phyloP scores from a whole-genome alignment of 2,888 invertebrate genomes.

The Heliconius charithonia region DNA sequence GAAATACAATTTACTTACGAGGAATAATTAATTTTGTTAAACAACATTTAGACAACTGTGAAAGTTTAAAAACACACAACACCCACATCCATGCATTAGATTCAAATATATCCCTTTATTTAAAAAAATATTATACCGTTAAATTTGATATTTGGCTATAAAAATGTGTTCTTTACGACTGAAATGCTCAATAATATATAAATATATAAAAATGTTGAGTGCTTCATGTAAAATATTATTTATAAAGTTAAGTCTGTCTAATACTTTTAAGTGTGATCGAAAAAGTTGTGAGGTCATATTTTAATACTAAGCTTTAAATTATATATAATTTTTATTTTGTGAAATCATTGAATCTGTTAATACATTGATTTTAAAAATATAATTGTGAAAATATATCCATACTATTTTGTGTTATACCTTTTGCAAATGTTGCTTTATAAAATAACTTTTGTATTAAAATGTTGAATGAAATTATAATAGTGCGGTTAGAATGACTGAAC shows the following conservation, averaged over 20 bases:
- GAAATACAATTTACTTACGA: neutral
- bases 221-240: constrained; percentile 2
- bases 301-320: neutral
- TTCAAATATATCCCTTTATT: neutral
- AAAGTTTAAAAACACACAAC: neutral
- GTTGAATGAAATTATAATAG: neutral
- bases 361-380: neutral
- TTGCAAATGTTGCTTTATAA: neutral
- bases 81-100: neutral
- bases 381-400: neutral
- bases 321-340: constrained; percentile 3
- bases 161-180: neutral
- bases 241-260: neutral
- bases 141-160: neutral
- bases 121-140: neutral
- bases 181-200: constrained; percentile 14
- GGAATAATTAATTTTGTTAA: too few species aligned
- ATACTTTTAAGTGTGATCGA: neutral
- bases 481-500: too few species aligned
- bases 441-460: neutral
- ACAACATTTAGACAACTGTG: too few species aligned
- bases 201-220: neutral
- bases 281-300: neutral
- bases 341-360: neutral
- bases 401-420: neutral